Conservation (phyloP, 2,888 invertebrate genomes). For the Drosophila subsilvestris region DNA sequence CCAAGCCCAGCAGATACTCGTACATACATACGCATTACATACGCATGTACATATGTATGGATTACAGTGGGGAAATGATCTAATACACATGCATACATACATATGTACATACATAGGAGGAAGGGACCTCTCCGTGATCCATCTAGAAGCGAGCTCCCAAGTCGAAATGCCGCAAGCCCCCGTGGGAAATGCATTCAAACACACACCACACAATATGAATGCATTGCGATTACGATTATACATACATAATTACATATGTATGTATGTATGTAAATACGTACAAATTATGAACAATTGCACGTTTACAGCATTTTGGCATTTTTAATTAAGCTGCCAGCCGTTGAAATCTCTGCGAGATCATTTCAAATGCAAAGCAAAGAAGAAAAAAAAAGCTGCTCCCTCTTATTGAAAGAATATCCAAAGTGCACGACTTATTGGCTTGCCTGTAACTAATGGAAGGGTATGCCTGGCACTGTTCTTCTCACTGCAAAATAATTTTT, state of each 20-base stretch:
- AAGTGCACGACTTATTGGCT: conserved; percentile 58
- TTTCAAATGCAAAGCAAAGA: conserved; percentile 34
- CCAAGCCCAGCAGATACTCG: conserved; percentile 1
- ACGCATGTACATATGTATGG: background rate
- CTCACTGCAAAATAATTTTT: no score
- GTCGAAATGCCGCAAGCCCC: conserved; percentile 68
- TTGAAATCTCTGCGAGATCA: conserved; percentile 51
- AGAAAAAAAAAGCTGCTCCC: conserved; percentile 8
- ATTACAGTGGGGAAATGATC: conserved; percentile 23
- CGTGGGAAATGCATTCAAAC: conserved; percentile 62
- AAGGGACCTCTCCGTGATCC: background rate
- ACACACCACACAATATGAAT: conserved; percentile 4
- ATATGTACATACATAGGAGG: background rate
- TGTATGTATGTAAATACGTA: background rate
- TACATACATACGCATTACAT: background rate
- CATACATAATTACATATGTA: no score
- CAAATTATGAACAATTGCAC: conserved; percentile 54
- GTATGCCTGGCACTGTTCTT: background rate
- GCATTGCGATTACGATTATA: conserved; percentile 7
- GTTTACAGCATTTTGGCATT: conserved; percentile 55
- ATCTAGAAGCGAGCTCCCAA: conserved; percentile 24
- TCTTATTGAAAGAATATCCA: conserved; percentile 62
- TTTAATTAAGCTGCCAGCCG: conserved; percentile 62
- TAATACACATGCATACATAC: conserved; percentile 4
- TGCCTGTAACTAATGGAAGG: background rate